These are phyloP conservation scores for Rhinella marina DNA, from an alignment of 2,797 vertebrate species.

Conservation along the genomic window DNA sequence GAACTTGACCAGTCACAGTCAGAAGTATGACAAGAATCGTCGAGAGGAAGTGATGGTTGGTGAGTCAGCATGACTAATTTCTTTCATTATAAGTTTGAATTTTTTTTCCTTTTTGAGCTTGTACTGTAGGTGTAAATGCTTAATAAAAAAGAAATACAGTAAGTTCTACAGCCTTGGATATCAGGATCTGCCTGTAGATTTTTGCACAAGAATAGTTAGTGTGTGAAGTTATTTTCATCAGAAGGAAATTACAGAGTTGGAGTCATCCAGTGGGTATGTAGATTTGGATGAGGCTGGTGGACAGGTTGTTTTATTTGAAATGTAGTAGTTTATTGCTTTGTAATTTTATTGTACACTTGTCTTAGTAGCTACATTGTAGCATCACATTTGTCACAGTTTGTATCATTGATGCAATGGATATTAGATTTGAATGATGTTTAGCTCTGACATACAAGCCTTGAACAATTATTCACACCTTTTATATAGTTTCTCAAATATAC, in stretches of 20 bases:
- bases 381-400: not conserved
- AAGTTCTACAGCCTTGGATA: conserved; percentile 46
- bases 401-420: not conserved
- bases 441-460: not conserved
- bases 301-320: not conserved
- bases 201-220: not conserved
- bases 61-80: conserved; percentile 80
- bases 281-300: not conserved
- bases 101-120: conserved; percentile 67
- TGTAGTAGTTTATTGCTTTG: not conserved
- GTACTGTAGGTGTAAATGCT: conserved; percentile 69
- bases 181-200: conserved; percentile 7
- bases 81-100: conserved; percentile 71
- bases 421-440: not conserved
- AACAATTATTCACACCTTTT: not conserved
- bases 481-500: not conserved
- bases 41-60: conserved; percentile 82
- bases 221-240: not conserved
- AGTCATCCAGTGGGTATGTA: conserved; percentile 49
- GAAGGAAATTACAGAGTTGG: not conserved
- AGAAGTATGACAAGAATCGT: conserved; percentile 77
- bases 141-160: conserved; percentile 67
- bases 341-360: not conserved
- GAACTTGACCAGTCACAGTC: conserved; percentile 83
- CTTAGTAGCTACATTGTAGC: not conserved